Conservation (phyloP, 92 coral and sea anemone genomes). For the Zoanthus solanderi region DNA sequence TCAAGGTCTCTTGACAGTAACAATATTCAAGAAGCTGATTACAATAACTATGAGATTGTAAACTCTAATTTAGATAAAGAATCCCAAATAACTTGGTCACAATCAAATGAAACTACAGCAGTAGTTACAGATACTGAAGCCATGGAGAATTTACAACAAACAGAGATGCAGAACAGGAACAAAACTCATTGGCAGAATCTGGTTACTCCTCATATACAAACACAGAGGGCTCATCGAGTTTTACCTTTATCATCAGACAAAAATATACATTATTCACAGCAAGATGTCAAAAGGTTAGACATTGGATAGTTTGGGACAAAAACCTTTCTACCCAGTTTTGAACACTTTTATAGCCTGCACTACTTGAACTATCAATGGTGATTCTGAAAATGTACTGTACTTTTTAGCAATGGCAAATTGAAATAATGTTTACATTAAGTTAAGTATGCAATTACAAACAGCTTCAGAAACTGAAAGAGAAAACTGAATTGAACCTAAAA, state of each 20-base stretch:
- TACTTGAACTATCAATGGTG: too few relatives aligned
- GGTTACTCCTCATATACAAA: constrained; percentile 72
- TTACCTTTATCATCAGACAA: neutral
- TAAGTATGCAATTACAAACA: too few relatives aligned
- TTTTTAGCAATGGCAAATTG: too few relatives aligned
- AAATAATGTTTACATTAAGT: too few relatives aligned
- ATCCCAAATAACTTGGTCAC: constrained; percentile 22
- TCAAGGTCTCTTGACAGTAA: neutral
- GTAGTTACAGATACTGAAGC: neutral
- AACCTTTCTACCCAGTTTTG: neutral
- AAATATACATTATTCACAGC: neutral
- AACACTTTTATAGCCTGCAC: too few relatives aligned
- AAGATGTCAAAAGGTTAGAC: constrained; percentile 7
- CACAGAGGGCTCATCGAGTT: neutral
- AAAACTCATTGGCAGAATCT: constrained; percentile 74
- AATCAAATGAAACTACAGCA: neutral
- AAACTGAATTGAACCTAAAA: too few relatives aligned
- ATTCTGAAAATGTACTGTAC: too few relatives aligned
- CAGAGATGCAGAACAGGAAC: constrained; percentile 21
- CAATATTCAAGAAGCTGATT: neutral
- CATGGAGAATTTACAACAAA: neutral
- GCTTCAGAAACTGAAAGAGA: too few relatives aligned
- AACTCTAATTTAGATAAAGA: neutral
- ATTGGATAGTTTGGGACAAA: neutral
- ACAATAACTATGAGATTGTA: neutral